These are phyloP conservation scores for Melolontha melolontha DNA, from an alignment of 2,888 invertebrate species.

Conservation along the genomic window DNA sequence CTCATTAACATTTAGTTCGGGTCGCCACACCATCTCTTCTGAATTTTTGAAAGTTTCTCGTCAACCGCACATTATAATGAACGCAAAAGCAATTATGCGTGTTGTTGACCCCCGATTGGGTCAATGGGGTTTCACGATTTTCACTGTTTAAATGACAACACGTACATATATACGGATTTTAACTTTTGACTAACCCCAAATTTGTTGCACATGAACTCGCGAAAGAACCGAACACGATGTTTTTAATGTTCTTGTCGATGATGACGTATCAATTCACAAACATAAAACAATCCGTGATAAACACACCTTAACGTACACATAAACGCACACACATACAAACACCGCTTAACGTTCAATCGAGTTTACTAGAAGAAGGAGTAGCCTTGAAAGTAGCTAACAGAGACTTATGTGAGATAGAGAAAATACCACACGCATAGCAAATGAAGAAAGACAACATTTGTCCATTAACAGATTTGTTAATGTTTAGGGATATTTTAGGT, in stretches of 20 bases:
- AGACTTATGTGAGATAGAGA: no score
- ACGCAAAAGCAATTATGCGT: constrained; percentile 12
- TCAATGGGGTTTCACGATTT: constrained; percentile 34
- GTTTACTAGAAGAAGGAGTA: constrained; percentile 4
- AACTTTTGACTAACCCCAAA: no score
- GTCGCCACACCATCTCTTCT: no score
- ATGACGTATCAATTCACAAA: neutral
- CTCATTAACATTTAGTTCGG: no score
- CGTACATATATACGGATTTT: neutral
- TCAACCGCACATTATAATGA: neutral
- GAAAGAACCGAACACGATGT: no score
- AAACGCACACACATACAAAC: constrained; percentile 1
- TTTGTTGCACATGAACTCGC: no score
- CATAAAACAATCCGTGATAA: neutral
- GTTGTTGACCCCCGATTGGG: constrained; percentile 34
- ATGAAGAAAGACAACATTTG: no score
- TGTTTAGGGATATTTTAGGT: no score
- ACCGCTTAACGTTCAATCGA: neutral
- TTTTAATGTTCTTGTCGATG: no score
- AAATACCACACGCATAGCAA: no score
- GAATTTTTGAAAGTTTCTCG: constrained; percentile 26
- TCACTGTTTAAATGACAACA: constrained; percentile 12
- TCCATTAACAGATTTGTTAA: no score
- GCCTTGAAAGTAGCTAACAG: neutral
- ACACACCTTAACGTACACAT: constrained; percentile 5